Evolutionary conservation across 2,113 vertebrate genomes (phyloP), one percentile per base, ranked within the genome.

Genomic region (Cisticola juncidis): DNA sequence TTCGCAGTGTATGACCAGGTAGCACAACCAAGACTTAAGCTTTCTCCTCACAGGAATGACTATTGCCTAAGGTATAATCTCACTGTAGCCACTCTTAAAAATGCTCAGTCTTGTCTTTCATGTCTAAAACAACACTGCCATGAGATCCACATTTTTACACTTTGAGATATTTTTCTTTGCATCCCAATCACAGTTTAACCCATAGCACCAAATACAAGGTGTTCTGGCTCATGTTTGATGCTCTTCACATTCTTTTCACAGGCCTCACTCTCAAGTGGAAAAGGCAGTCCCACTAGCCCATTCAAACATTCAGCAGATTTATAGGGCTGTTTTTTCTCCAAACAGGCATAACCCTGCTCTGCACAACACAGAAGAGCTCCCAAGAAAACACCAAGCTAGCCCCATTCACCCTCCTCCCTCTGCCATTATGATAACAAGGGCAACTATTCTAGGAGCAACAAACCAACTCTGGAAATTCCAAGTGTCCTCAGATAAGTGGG

Each of bases 361-460:
- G 35, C 35, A 60, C 13, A 86, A 38, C 2, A 91, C 0, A 1
- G 6, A 88, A 61, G 16, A 62, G 26, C 12, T 89, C 51, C 51
- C 56, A 86, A 54, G n/a, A 47, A 92, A 58, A 29, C 2, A 5
- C 24, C 21, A 81, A 77, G 22, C 20, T 5, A 65, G 36, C 5
- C 9, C 24, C 13, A 64, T 60, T 48, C 2, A 1, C 25, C 45
- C 36, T 76, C 13, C 58, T 78, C 3, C 4, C 24, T 42, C 58
- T 48, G 48, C 36, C 0, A 0, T 38, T 40, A 76, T 1, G 3
- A 31, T 3, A 78, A 62, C 5, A 19, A 70, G 29, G 20, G 12
- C 28, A 57, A 57, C 38, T n/a, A 40, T 20, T 44, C 60, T 4
- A 77, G 29, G 29, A 88, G n/a, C 12, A 65, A 65, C 13, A 6